Evolutionary conservation across 2,888 invertebrate species (phyloP), one percentile per base, ranked within the genome.

Genomic region (Hydrotaea diabolus): DNA sequence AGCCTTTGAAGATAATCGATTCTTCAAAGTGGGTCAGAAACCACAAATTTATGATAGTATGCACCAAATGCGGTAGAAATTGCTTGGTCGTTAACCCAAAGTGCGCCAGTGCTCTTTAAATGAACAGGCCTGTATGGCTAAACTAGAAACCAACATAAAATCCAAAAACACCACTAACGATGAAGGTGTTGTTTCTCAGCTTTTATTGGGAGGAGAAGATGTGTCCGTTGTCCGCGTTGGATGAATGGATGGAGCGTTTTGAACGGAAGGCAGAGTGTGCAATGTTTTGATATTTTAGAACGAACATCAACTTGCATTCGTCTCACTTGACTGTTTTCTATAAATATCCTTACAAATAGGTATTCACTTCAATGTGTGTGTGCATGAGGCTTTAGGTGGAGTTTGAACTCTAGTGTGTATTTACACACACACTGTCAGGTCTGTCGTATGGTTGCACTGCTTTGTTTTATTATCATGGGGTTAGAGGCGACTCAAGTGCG

Each of bases 391-490:
- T 46, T 39, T 57, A 57, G 46, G 46, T 46, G 46, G 69, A 75
- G 62, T 75, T 75, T 75, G 62, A 75, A 75, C 75, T 75, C 75
- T 19, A 62, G 31, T 62, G 23, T 31, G 7, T 31, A 31, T 31
- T 31, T 31, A 5, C 15, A 8, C 15, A 11, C 49, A 23, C 36
- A 49, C 19, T 4, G 7, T 46, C 23, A 11, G 5, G 4, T 17
- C 17, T 79, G 31, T 59, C n/a, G n/a, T n/a, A n/a, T 13, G 19
- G 46, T 77, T 62, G 11, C 55, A 55, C 62, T 19, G 19, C 31
- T 62, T 72, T 72, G 15, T 73, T 77, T 59, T 59, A 77, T 83
- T 73, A 57, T 36, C 66, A 66, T 62, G 49, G 74, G 69, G 77
- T 74, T 82, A 78, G 59, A 75, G 46, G 43, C 53, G 21, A 49